A percentile compares a stretch with the other conserved stretches of the same genome.
phyloP scores from a whole-genome alignment of 1,140 invertebrate genomes.

The Leptopilina clavipes region DNA sequence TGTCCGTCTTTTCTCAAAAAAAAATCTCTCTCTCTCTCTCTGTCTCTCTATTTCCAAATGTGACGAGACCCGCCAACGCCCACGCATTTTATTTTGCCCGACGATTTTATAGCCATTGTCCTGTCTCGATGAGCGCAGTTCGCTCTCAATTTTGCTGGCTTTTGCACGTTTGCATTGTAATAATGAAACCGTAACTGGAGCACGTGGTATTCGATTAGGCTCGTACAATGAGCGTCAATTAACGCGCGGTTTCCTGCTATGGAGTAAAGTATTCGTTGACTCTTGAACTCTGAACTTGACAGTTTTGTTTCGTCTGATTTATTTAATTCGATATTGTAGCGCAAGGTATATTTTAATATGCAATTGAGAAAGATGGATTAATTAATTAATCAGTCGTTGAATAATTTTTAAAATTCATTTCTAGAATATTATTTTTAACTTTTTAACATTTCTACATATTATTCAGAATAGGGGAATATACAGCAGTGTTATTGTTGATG shows the following conservation, averaged over 20 bases:
- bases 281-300: conserved; percentile 31
- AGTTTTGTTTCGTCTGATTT: conserved; percentile 16
- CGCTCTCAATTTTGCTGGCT: conserved; percentile 16
- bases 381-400: too few relatives aligned
- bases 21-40: background rate
- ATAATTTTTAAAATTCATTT: too few relatives aligned
- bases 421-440: too few relatives aligned
- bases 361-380: background rate
- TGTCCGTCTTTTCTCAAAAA: conserved; percentile 23
- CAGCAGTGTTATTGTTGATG: too few relatives aligned
- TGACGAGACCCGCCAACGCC: background rate
- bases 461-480: too few relatives aligned
- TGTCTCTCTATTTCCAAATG: too few relatives aligned
- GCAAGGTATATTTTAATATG: background rate
- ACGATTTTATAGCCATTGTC: conserved; percentile 22
- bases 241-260: conserved; percentile 28
- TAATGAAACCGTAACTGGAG: conserved; percentile 10
- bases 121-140: background rate
- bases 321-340: background rate
- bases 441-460: too few relatives aligned
- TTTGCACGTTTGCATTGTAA: conserved; percentile 28
- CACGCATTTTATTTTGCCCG: conserved; percentile 16
- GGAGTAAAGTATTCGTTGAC: conserved; percentile 10
- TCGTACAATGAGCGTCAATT: conserved; percentile 31
- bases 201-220: conserved; percentile 27